These are phyloP conservation scores for Balearica regulorum DNA, from an alignment of 2,797 vertebrate species.

Conservation along the genomic window DNA sequence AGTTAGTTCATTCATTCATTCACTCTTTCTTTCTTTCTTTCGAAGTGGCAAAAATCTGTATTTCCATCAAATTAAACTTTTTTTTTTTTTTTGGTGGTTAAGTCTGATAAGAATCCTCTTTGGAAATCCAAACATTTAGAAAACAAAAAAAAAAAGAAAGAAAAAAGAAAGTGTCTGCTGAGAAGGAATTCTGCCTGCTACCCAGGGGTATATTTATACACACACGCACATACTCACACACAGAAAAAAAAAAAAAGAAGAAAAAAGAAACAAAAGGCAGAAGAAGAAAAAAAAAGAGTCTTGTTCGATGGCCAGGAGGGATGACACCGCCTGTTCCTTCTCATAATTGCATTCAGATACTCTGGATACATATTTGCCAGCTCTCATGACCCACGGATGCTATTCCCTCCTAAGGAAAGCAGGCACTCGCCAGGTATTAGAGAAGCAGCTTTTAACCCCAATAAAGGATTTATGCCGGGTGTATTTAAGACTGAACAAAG, in stretches of 20 bases:
- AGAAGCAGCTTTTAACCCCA: slow-evolving; percentile 48
- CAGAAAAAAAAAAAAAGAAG: slow-evolving; percentile 75
- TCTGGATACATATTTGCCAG: slow-evolving; percentile 99
- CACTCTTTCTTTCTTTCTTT: slow-evolving; percentile 79
- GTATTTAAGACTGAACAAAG: slow-evolving; percentile 37
- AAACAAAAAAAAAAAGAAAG: slow-evolving; percentile 84
- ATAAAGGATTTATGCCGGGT: slow-evolving; percentile 26
- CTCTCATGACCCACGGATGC: slow-evolving; percentile 85
- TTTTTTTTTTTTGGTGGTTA: slow-evolving; percentile 69
- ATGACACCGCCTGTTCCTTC: slow-evolving; percentile 89
- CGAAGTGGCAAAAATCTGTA: slow-evolving; percentile 82
- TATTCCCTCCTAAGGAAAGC: slow-evolving; percentile 83
- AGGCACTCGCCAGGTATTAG: slow-evolving; percentile 53
- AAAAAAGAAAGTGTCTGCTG: slow-evolving; percentile 82
- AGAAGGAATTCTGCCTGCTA: slow-evolving; percentile 79
- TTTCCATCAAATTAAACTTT: slow-evolving; percentile 83
- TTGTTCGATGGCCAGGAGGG: slow-evolving; percentile 85
- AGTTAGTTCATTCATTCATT: slow-evolving; percentile 85
- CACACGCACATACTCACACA: slow-evolving; percentile 34
- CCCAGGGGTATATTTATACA: slow-evolving; percentile 71
- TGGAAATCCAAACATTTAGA: slow-evolving; percentile 88
- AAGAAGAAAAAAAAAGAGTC: slow-evolving; percentile 80
- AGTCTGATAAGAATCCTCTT: slow-evolving; percentile 85
- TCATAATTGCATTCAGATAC: slow-evolving; percentile 94
- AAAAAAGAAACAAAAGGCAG: slow-evolving; percentile 43